Base-by-base conservation (phyloP, 2,888 invertebrate species). In the Caenorhabditis angaria region DNA sequence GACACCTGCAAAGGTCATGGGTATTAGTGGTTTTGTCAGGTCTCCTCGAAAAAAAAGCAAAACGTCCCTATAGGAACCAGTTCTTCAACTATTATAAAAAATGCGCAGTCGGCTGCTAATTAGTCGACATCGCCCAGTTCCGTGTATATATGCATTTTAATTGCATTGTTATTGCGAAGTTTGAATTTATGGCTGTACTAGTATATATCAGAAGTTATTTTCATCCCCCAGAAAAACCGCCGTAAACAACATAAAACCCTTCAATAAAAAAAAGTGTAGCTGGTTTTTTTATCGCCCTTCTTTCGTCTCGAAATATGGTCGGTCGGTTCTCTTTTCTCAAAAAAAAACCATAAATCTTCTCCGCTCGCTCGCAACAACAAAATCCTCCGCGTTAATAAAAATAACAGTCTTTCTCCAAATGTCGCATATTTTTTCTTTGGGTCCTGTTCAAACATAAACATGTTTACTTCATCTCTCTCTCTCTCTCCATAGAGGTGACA, bases 201-300 rank as follows among this genome's bases (percentile, higher is more conserved):
- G n/a, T n/a, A n/a, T n/a, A n/a, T n/a, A n/a, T n/a, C n/a, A n/a
- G n/a, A n/a, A n/a, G n/a, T n/a, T n/a, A n/a, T 32, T 32, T 32
- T 32, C 32, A 12, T 32, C 32, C n/a, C n/a, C n/a, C n/a, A n/a
- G n/a, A n/a, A n/a, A n/a, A n/a, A n/a, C 18, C 41, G 41, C 10
- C 41, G 41, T 18, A 41, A 41, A 41, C 41, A 41, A 18, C 10
- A 41, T 18, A 32, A 41, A 41, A 18, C 14, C 41, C 41, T 41
- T 41, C 41, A 18, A n/a, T n/a, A n/a, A n/a, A n/a, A n/a, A n/a
- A n/a, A 18, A 5, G 41, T 41, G 14, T 41, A 41, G 41, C 41
- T 41, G 41, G 41, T 41, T 41, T 41, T 41, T 41, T 32, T 32
- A 32, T 32, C 32, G 32, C 32, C 41, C n/a, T n/a, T n/a, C n/a